Percentiles rank a stretch among this genome's conserved stretches.
Conservation (phyloP, 2,113 vertebrate genomes). For the Hemiprocne comata region DNA sequence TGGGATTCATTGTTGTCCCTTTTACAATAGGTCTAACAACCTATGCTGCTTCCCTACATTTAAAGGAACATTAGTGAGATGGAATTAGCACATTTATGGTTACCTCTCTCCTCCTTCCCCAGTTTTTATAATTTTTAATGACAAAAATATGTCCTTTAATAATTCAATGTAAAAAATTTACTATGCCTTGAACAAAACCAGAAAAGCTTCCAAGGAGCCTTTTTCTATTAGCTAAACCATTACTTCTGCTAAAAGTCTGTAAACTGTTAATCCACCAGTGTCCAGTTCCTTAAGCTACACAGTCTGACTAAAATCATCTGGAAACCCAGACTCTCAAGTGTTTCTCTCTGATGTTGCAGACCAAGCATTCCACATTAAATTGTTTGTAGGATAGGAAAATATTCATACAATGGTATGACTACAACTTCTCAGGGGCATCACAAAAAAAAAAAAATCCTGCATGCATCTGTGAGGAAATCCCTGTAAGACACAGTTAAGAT, state of each 20-base stretch:
- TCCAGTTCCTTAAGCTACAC: background rate
- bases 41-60: background rate
- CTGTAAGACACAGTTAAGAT: background rate
- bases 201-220: background rate
- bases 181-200: background rate
- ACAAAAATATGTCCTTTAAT: background rate
- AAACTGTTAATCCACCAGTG: conserved; percentile 2
- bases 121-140: background rate
- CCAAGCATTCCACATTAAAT: conserved; percentile 1
- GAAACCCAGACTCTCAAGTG: background rate
- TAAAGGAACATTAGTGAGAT: background rate
- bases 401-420: conserved; percentile 12
- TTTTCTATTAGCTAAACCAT: background rate
- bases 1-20: background rate
- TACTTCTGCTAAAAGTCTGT: background rate
- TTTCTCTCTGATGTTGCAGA: conserved; percentile 32
- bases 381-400: conserved; percentile 34
- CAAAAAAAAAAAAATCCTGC: background rate
- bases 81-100: background rate
- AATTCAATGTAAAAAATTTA: background rate
- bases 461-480: conserved; percentile 47
- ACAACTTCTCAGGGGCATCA: background rate
- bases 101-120: background rate
- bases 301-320: background rate
- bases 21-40: background rate